Evolutionary conservation across 2,113 vertebrate genomes (phyloP).

Genomic region (Rousettus leschenaultii): DNA sequence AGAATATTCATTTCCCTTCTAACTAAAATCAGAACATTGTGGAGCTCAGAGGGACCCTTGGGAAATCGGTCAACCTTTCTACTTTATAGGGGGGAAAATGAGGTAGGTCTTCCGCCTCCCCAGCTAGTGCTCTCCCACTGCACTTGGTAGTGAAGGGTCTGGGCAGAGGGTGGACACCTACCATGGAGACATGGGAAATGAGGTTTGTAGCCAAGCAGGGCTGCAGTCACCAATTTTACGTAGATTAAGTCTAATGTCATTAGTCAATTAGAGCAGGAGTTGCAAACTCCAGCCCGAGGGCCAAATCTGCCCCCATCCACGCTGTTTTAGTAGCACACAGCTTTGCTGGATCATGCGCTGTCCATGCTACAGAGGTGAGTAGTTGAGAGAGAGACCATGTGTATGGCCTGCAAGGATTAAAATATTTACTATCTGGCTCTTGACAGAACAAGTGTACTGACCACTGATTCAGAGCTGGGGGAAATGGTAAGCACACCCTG

Average conservation of each 20-base stretch:
- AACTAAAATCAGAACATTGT: not conserved
- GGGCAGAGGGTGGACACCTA: not conserved
- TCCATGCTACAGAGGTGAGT: not conserved
- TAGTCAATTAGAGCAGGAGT: not conserved
- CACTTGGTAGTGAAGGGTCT: not conserved
- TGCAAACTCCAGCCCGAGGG: not conserved
- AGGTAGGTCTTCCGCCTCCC: not conserved
- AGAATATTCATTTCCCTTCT: not conserved
- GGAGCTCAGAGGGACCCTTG: not conserved
- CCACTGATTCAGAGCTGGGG: not conserved
- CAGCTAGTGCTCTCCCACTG: not conserved
- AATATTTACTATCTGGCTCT: not conserved
- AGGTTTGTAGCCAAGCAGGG: not conserved
- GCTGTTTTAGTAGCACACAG: not conserved
- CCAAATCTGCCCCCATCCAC: not conserved
- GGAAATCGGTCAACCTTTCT: not conserved
- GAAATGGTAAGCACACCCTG: not conserved
- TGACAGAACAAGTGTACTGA: not conserved
- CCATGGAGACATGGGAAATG: not conserved
- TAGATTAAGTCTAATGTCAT: not conserved
- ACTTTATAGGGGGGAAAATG: not conserved
- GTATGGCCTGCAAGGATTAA: not conserved
- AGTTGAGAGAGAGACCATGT: not conserved
- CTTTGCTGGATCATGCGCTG: rapidly evolving
- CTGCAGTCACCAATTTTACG: not conserved